Evolutionary conservation across 2,113 vertebrate genomes (phyloP).

Genomic region (Strix uralensis): DNA sequence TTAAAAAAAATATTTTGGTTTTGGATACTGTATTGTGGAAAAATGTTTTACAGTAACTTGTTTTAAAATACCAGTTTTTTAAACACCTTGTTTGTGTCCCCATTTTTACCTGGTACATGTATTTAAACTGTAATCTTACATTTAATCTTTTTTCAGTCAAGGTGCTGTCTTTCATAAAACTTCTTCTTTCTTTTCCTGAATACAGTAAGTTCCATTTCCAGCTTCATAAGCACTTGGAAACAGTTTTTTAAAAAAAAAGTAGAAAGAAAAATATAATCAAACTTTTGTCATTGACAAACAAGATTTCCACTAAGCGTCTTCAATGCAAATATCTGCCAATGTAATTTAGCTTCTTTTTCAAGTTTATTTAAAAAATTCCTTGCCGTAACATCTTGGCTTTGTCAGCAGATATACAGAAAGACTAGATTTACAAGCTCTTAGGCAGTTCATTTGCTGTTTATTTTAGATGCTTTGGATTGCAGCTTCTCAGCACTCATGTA

Average conservation of each 20-base stretch:
- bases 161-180: not conserved
- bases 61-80: not conserved
- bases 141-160: not conserved
- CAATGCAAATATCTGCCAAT: not conserved
- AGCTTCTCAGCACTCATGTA: not conserved
- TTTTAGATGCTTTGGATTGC: slow-evolving; percentile 7
- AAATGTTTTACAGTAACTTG: not conserved
- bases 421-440: not conserved
- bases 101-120: not conserved
- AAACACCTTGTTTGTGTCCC: not conserved
- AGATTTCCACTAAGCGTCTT: not conserved
- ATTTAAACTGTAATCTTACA: not conserved
- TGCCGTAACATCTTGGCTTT: not conserved
- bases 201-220: not conserved
- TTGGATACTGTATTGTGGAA: not conserved
- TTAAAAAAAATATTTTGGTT: fast-evolving
- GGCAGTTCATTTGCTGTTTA: slow-evolving; percentile 15
- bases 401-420: not conserved
- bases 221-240: not conserved
- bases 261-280: not conserved
- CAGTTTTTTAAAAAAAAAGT: not conserved
- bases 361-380: not conserved
- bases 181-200: not conserved
- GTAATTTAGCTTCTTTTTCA: not conserved
- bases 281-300: not conserved